Conservation (phyloP, 2,113 vertebrate species). For the Arenaria interpres region DNA sequence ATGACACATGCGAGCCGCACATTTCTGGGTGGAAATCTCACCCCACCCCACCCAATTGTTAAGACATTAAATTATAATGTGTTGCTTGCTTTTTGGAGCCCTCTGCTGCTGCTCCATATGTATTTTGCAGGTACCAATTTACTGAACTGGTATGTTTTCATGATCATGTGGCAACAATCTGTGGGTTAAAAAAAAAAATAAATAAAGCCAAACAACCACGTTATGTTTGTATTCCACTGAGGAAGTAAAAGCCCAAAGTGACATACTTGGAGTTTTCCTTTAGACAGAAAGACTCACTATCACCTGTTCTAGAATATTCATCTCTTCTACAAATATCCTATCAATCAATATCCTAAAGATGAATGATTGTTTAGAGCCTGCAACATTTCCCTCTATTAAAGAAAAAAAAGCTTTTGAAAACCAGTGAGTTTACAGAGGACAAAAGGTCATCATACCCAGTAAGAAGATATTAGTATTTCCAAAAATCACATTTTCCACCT, state of each 20-base stretch:
- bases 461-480: background rate
- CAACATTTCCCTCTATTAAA: background rate
- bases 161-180: background rate
- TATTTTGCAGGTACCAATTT: background rate
- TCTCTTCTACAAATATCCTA: background rate
- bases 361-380: background rate
- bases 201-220: background rate
- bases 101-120: slow-evolving; percentile 14
- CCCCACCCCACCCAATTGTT: background rate
- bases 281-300: background rate
- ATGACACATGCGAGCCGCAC: background rate
- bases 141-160: background rate
- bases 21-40: background rate
- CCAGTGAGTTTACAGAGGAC: background rate
- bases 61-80: background rate
- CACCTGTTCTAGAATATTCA: background rate
- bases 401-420: background rate
- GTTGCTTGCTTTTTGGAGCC: slow-evolving; percentile 30
- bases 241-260: background rate
- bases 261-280: background rate
- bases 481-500: background rate
- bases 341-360: background rate
- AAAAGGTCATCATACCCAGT: background rate
- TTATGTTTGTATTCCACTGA: background rate
- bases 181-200: background rate